Conservation (phyloP, 1,140 invertebrate genomes). For the Trichomalopsis sarcophagae region DNA sequence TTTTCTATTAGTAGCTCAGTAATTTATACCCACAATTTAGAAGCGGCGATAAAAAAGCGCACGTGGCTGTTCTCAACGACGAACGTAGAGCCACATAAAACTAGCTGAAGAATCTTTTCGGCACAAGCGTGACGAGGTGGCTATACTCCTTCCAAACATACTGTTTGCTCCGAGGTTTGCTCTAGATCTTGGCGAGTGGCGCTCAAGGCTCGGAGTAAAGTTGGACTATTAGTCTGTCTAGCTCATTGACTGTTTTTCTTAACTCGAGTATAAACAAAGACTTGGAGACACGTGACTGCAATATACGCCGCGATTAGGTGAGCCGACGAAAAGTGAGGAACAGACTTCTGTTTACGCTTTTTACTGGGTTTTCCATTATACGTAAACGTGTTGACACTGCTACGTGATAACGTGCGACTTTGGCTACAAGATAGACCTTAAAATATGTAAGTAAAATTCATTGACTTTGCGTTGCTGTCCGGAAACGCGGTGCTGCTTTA, state of each 20-base stretch:
- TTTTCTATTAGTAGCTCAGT: background rate
- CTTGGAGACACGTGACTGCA: background rate
- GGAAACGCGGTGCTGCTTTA: background rate
- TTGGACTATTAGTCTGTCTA: background rate
- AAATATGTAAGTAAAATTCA: no score
- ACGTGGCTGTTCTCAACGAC: background rate
- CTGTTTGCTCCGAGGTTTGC: no score
- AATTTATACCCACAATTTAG: background rate
- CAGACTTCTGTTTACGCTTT: background rate
- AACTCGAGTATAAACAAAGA: background rate
- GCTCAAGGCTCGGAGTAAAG: background rate
- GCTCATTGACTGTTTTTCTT: background rate
- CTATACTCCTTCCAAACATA: no score
- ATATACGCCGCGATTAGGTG: background rate
- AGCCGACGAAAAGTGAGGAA: background rate
- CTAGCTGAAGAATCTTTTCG: no score
- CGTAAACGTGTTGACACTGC: background rate
- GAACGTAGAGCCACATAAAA: background rate
- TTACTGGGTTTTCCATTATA: background rate
- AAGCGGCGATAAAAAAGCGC: background rate
- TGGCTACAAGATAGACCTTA: no score
- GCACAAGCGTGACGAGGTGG: no score
- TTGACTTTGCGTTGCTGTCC: background rate
- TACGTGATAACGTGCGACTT: background rate
- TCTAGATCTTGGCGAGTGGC: background rate